Evolutionary conservation across 2,888 invertebrate species (phyloP).

Genomic region (Willowsia nigromaculata): DNA sequence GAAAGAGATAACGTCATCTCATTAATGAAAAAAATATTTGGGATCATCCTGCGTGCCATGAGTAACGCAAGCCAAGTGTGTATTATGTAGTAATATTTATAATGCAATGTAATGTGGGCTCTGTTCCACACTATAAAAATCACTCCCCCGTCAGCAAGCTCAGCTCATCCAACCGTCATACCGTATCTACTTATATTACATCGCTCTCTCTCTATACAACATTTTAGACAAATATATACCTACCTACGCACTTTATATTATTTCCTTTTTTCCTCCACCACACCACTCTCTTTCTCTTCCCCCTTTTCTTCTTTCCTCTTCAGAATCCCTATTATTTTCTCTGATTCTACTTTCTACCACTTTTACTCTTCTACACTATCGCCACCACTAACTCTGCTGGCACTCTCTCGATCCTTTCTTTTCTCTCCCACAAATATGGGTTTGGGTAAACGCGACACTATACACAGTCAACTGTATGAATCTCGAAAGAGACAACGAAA

Average conservation of each 20-base stretch:
- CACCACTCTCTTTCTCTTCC: slow-evolving; percentile 60
- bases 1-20: slow-evolving; percentile 71
- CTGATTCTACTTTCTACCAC: slow-evolving; percentile 30
- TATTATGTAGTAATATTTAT: slow-evolving; percentile 24
- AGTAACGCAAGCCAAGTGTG: not conserved
- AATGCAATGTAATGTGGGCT: slow-evolving; percentile 65
- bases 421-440: not conserved
- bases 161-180: not conserved
- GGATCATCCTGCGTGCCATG: slow-evolving; percentile 64
- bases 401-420: not conserved
- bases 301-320: slow-evolving; percentile 42
- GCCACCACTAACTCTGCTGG: slow-evolving; percentile 17
- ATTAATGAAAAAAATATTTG: slow-evolving; percentile 74
- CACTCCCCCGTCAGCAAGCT: slow-evolving; percentile 57
- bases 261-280: slow-evolving; percentile 18
- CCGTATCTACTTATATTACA: not conserved
- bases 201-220: not conserved
- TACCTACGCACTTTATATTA: not conserved
- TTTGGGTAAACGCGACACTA: not conserved
- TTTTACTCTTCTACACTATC: slow-evolving; percentile 1
- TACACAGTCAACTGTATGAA: not conserved
- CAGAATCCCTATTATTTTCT: slow-evolving; percentile 43
- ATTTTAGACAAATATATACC: not conserved
- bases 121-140: slow-evolving; percentile 55
- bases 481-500: not conserved